Conservation (phyloP, 2,888 invertebrate genomes). For the Drosophila neutralis region DNA sequence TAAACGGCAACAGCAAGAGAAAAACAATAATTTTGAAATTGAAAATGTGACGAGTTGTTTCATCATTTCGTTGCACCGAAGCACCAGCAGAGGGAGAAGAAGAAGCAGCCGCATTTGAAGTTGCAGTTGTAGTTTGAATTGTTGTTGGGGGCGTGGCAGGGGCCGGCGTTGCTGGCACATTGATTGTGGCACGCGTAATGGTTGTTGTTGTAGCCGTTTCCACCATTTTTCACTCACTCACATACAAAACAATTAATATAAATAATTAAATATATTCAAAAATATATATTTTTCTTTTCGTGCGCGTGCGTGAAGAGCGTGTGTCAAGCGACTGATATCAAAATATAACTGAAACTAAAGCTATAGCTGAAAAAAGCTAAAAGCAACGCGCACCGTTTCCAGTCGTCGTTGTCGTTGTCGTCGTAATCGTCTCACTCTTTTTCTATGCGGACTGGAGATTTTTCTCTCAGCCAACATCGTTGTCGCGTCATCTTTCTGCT, state of each 20-base stretch:
- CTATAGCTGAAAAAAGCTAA: slow-evolving; percentile 2
- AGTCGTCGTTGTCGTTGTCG: slow-evolving; percentile 4
- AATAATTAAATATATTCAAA: neutral
- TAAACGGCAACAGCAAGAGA: slow-evolving; percentile 79
- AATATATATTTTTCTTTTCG: slow-evolving; percentile 2
- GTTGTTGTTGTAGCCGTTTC: slow-evolving; percentile 78
- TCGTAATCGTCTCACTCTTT: slow-evolving; percentile 30
- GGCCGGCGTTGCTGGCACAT: slow-evolving; percentile 36
- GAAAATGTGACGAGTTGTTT: slow-evolving; percentile 77
- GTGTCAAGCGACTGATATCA: slow-evolving; percentile 49
- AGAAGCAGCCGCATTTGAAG: slow-evolving; percentile 33
- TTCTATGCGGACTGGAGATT: slow-evolving; percentile 58
- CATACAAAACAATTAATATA: slow-evolving; percentile 14
- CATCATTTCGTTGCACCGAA: slow-evolving; percentile 72
- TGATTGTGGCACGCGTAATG: slow-evolving; percentile 70
- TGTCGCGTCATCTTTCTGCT: slow-evolving; percentile 56
- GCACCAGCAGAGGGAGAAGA: neutral
- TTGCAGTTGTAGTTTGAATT: slow-evolving; percentile 42
- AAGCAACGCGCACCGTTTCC: slow-evolving; percentile 44
- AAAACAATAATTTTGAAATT: slow-evolving; percentile 81
- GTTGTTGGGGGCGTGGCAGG: slow-evolving; percentile 51
- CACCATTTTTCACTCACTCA: slow-evolving; percentile 66
- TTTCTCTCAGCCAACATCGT: slow-evolving; percentile 52
- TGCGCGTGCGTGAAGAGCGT: slow-evolving; percentile 54
- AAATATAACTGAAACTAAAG: slow-evolving; percentile 39